Conservation (phyloP, 64 coral and sea anemone species). For the Catalaphyllia jardinei region DNA sequence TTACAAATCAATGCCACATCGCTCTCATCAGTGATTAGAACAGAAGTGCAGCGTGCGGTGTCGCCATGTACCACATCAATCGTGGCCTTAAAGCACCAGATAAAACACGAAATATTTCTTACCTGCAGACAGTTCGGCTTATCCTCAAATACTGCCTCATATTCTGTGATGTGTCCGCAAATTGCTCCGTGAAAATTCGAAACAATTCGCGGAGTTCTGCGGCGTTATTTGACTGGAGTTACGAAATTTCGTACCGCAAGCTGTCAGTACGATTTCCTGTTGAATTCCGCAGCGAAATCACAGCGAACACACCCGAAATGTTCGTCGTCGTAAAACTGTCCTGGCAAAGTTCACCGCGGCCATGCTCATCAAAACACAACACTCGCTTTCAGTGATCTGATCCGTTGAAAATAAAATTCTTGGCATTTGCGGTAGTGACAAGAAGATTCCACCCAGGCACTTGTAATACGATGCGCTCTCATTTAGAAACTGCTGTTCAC, state of each 20-base stretch:
- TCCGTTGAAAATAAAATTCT: conserved; percentile 41
- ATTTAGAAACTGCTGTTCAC: neutral
- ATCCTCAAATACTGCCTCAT: conserved; percentile 33
- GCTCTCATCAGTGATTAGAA: conserved; percentile 6
- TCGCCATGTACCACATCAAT: neutral
- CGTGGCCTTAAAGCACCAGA: neutral
- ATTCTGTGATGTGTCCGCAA: neutral
- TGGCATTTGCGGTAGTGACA: conserved; percentile 28
- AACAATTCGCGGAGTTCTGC: neutral
- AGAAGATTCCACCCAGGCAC: conserved; percentile 26
- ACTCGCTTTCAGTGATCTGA: conserved; percentile 40
- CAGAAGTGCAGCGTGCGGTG: neutral
- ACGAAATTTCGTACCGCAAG: neutral
- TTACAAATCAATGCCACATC: neutral
- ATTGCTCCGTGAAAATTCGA: neutral
- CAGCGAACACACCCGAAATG: neutral
- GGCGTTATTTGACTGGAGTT: neutral
- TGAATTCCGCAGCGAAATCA: neutral
- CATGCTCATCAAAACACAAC: neutral
- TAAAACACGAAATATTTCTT: neutral
- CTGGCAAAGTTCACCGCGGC: neutral
- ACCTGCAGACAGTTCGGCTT: neutral
- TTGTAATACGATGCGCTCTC: conserved; percentile 21
- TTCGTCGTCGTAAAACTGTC: neutral
- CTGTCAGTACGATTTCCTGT: conserved; percentile 43